Conservation (phyloP, 2,888 invertebrate genomes). For the Eurois occulta region DNA sequence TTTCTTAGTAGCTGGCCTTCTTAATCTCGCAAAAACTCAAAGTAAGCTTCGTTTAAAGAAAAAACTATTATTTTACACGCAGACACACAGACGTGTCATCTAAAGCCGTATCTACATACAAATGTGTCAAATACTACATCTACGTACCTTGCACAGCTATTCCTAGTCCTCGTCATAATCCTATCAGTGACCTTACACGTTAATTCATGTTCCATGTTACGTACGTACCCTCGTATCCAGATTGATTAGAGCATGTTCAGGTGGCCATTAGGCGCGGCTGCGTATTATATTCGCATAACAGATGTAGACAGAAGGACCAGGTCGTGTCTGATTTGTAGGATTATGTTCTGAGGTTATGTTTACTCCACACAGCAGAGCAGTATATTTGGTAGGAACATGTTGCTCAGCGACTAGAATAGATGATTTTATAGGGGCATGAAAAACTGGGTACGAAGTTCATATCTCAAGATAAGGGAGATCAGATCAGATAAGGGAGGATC, state of each 20-base stretch:
- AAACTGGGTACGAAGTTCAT: too few relatives aligned
- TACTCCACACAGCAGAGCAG: neutral
- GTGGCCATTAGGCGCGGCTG: conserved; percentile 56
- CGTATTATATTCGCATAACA: conserved; percentile 23
- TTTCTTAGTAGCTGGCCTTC: too few relatives aligned
- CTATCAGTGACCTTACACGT: conserved; percentile 42
- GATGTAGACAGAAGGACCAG: conserved; percentile 28
- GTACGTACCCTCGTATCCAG: conserved; percentile 49
- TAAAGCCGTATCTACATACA: neutral
- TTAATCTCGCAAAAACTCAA: too few relatives aligned
- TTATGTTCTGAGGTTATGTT: neutral
- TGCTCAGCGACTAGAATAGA: neutral
- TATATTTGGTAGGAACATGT: neutral
- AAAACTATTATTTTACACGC: too few relatives aligned
- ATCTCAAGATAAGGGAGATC: too few relatives aligned
- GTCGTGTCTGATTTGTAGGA: neutral
- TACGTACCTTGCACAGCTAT: neutral
- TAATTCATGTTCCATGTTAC: conserved; percentile 67
- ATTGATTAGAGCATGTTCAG: conserved; percentile 68
- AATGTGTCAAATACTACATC: neutral
- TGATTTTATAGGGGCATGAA: too few relatives aligned
- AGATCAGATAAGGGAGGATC: too few relatives aligned
- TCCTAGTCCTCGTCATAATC: conserved; percentile 14
- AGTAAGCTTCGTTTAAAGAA: too few relatives aligned
- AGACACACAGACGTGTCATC: too few relatives aligned